Conservation (phyloP, 2,797 vertebrate species). For the Eulemur mongoz region DNA sequence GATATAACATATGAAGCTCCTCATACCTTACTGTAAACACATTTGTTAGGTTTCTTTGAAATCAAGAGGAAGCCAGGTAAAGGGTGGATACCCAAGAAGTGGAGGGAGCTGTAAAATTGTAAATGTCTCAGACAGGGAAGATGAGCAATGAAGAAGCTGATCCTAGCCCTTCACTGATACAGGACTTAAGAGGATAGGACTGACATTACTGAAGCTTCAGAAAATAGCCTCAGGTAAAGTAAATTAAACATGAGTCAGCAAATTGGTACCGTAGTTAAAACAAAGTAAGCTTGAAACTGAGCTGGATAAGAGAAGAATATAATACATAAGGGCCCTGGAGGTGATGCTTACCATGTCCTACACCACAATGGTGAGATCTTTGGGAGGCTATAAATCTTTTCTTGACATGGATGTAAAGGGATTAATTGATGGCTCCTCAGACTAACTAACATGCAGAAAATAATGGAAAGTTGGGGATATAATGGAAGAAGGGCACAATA, state of each 20-base stretch:
- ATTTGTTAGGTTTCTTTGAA: not conserved
- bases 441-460: not conserved
- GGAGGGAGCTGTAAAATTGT: not conserved
- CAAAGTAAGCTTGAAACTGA: conserved; percentile 1
- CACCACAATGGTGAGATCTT: not conserved
- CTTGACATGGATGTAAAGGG: not conserved
- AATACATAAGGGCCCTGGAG: not conserved
- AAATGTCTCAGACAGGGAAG: not conserved
- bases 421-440: not conserved
- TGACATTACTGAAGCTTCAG: not conserved
- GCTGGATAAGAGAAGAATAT: not conserved
- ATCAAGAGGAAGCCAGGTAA: not conserved
- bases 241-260: conserved; percentile 1
- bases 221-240: not conserved
- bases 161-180: not conserved
- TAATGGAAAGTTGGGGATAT: not conserved
- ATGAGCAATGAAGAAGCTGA: not conserved
- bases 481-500: not conserved
- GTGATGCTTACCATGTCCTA: not conserved
- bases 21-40: not conserved
- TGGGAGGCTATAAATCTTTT: not conserved
- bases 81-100: not conserved
- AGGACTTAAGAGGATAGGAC: not conserved
- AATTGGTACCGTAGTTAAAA: not conserved
- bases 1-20: not conserved